phyloP scores from a whole-genome alignment of 2,797 vertebrate species.

The Sebastes cheni region DNA sequence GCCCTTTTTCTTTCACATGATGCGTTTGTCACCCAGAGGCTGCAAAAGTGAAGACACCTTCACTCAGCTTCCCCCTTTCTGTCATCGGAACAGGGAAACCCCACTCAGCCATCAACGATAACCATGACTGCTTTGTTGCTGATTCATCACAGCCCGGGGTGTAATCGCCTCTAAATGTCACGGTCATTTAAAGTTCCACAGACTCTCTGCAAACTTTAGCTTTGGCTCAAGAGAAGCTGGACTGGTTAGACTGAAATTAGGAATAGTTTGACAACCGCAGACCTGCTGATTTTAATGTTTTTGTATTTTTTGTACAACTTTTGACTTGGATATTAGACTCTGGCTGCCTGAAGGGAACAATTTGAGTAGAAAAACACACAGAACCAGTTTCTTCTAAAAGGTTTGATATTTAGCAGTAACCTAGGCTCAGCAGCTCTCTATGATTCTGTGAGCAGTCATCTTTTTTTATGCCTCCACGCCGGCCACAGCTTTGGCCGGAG shows the following conservation, averaged over 20 bases:
- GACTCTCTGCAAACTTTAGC: neutral
- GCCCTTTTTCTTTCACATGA: neutral
- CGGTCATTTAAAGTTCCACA: conserved; percentile 7
- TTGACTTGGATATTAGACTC: neutral
- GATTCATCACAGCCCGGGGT: neutral
- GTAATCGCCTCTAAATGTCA: neutral
- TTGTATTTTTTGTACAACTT: neutral
- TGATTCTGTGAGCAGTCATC: neutral
- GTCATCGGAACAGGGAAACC: neutral
- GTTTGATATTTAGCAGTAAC: neutral
- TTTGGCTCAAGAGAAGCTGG: neutral
- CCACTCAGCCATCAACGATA: neutral
- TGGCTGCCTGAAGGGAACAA: neutral
- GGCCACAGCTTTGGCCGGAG: no score
- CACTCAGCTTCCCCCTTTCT: neutral
- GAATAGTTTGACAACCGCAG: neutral
- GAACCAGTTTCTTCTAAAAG: neutral
- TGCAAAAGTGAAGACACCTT: neutral
- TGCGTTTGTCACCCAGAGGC: neutral
- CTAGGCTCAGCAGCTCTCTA: neutral
- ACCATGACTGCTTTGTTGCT: neutral
- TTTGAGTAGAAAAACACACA: neutral
- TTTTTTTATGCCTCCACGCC: no score
- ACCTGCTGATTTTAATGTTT: neutral
- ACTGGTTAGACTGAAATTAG: neutral